Conservation (phyloP, 2,888 invertebrate genomes). For the Enoplolaimus lenunculus region DNA sequence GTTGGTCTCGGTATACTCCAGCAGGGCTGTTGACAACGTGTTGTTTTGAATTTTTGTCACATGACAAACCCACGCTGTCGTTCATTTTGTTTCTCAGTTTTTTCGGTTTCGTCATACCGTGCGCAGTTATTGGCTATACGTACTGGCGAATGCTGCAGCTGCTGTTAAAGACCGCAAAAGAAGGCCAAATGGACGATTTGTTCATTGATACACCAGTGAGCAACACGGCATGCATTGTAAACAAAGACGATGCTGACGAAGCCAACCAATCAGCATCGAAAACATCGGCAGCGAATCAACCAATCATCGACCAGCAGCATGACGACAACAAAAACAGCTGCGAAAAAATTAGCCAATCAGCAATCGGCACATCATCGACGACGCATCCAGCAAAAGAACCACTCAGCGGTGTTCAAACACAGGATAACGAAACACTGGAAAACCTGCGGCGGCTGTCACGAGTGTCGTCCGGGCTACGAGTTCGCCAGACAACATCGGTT, state of each 20-base stretch:
- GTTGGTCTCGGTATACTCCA: background rate
- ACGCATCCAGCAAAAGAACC: background rate
- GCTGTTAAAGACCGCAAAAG: background rate
- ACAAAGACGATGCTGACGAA: too few species aligned
- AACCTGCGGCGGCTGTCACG: too few species aligned
- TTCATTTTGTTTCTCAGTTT: background rate
- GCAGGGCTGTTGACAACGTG: constrained; percentile 2
- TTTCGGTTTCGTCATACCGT: constrained; percentile 4
- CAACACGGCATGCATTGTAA: too few species aligned
- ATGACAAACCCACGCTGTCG: background rate
- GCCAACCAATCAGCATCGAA: too few species aligned
- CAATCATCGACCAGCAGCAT: too few species aligned
- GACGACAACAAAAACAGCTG: too few species aligned
- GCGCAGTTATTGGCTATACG: background rate
- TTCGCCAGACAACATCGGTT: background rate
- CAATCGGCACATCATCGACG: too few species aligned
- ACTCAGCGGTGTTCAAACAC: too few species aligned
- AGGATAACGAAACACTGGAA: too few species aligned
- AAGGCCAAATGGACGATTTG: background rate
- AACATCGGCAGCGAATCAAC: too few species aligned
- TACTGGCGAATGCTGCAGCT: background rate
- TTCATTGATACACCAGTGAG: too few species aligned
- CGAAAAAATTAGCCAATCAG: too few species aligned
- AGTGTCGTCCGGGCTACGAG: background rate
- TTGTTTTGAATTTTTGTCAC: constrained; percentile 1